Evolutionary conservation across 2,113 vertebrate species (phyloP).

Genomic region (Pteropus alecto): DNA sequence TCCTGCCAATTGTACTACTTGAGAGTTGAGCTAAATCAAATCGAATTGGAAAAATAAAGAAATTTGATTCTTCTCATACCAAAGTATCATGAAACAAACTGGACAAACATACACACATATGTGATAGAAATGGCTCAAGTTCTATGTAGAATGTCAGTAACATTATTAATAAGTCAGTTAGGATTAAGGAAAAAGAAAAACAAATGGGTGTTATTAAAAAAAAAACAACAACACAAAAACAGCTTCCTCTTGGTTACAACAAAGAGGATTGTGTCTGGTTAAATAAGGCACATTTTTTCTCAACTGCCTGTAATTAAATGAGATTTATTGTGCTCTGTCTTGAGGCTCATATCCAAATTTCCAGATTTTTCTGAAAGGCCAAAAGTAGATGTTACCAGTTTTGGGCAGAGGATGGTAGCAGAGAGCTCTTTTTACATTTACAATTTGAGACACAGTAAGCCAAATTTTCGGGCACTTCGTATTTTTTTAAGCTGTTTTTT

Average conservation of each 20-base stretch:
- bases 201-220: background rate
- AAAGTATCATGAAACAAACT: background rate
- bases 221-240: background rate
- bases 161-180: background rate
- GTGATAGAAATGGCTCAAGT: background rate
- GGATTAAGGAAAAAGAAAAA: background rate
- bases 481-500: background rate
- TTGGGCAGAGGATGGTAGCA: conserved; percentile 60
- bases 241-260: background rate
- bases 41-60: background rate
- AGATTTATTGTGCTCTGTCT: background rate
- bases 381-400: conserved; percentile 12
- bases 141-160: background rate
- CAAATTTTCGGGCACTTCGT: background rate
- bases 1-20: background rate
- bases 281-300: background rate
- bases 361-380: background rate
- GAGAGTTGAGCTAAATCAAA: background rate
- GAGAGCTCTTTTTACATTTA: conserved; percentile 48
- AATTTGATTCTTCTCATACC: background rate
- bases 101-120: background rate
- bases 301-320: background rate
- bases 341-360: background rate
- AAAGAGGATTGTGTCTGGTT: background rate
- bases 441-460: background rate